Evolutionary conservation across 2,888 invertebrate species (phyloP), one percentile per base, ranked within the genome.

Genomic region (Copidosoma aretas): DNA sequence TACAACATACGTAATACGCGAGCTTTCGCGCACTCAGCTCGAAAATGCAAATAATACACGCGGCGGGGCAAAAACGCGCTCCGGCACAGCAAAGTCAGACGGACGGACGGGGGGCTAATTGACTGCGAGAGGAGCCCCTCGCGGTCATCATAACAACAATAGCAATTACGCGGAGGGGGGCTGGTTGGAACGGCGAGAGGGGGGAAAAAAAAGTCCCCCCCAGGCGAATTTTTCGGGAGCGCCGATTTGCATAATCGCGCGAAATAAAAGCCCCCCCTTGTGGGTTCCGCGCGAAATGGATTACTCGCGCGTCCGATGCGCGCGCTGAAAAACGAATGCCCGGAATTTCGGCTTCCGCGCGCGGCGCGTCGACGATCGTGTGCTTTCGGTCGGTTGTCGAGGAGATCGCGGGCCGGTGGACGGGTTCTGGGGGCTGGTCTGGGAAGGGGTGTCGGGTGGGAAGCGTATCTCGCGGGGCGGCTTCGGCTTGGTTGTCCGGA

Each of bases 171-270:
- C n/a, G n/a, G 12, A 17, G 12, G 43, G 43, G 43, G 43, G 43
- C 4, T 14, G 41, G 41, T 14, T 8, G 41, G 10, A n/a, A n/a
- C n/a, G n/a, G n/a, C n/a, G n/a, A n/a, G 41, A 41, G 43, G 43
- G 43, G 43, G 32, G 3, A 32, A 32, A 32, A 32, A 68, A 64
- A 67, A 69, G 59, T 54, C 51, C 56, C 10, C 60, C 51, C 32
- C 21, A 8, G 32, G 8, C 3, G 8, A 32, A 32, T 32, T 32
- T 32, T 32, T 32, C 32, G 32, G 32, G 32, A 32, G 4, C 32
- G 32, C 32, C 54, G 64, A 67, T 71, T 67, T 71, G 64, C 70
- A 71, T 71, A 67, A 71, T 71, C 71, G 65, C 64, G 52, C 41
- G 24, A 46, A 46, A 46, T 46, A 46, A 46, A 46, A 46, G 53